These are phyloP conservation scores for Tetrapedia diversipes DNA, from an alignment of 2,888 invertebrate species.

Conservation along the genomic window DNA sequence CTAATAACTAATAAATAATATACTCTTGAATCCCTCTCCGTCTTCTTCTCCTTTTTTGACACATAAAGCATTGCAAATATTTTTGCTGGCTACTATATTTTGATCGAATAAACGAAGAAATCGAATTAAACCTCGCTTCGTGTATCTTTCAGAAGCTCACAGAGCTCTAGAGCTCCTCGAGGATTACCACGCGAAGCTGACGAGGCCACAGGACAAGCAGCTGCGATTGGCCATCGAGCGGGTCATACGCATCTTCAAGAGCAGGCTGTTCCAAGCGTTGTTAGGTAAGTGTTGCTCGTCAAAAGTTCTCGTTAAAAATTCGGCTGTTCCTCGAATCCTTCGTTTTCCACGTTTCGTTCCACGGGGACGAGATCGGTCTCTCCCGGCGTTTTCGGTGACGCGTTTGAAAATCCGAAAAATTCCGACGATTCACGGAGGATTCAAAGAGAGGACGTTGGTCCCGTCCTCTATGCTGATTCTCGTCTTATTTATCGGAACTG, in stretches of 20 bases:
- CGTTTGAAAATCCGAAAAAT: conserved; percentile 39
- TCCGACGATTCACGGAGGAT: conserved; percentile 36
- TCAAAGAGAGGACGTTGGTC: conserved; percentile 23
- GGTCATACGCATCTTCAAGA: conserved; percentile 99
- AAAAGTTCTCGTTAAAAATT: not conserved
- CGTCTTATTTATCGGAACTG: conserved; percentile 65
- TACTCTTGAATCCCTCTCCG: too few species aligned
- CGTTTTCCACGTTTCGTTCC: not conserved
- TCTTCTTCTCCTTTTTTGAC: too few species aligned
- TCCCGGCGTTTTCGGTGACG: not conserved
- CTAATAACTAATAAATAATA: too few species aligned
- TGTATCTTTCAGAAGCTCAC: conserved; percentile 93
- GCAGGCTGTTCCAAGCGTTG: conserved; percentile 97
- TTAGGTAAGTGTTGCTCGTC: conserved; percentile 90
- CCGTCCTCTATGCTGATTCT: conserved; percentile 46
- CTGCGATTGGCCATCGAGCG: conserved; percentile 97
- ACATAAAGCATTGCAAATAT: too few species aligned
- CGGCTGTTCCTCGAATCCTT: not conserved
- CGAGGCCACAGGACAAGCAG: conserved; percentile 97
- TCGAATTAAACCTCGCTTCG: not conserved
- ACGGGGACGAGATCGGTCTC: not conserved
- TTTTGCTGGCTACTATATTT: too few species aligned
- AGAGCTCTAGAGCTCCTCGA: conserved; percentile 98
- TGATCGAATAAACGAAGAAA: too few species aligned
- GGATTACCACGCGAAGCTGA: conserved; percentile 98